These are phyloP conservation scores for Hydroisotoma schaefferi DNA, from an alignment of 2,888 invertebrate species.

Conservation along the genomic window DNA sequence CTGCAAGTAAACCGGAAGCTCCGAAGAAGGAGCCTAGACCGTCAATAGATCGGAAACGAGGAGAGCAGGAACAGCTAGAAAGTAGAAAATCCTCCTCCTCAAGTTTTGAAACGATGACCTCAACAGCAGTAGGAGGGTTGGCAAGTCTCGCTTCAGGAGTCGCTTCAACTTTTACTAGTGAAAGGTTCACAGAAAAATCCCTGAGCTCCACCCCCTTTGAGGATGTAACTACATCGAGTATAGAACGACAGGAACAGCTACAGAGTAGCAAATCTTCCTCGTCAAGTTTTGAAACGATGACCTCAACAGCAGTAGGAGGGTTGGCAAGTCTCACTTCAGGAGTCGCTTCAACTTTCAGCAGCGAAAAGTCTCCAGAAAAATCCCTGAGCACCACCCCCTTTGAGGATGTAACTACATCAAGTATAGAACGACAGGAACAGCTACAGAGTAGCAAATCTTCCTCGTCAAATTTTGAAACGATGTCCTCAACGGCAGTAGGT, in stretches of 20 bases:
- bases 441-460: too few species aligned
- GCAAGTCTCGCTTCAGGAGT: conserved; percentile 1
- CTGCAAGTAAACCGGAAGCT: too few species aligned
- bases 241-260: too few species aligned
- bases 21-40: too few species aligned
- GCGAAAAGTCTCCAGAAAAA: neutral
- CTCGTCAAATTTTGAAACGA: conserved; percentile 2
- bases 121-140: conserved; percentile 1
- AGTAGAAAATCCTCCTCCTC: too few species aligned
- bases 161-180: neutral
- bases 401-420: too few species aligned
- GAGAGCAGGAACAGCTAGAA: too few species aligned
- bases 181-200: neutral
- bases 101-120: conserved; percentile 6
- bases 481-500: neutral
- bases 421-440: too few species aligned
- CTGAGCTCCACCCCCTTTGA: neutral
- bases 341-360: neutral
- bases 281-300: conserved; percentile 8
- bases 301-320: conserved; percentile 1
- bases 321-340: conserved; percentile 2
- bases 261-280: too few species aligned
- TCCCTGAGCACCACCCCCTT: neutral
- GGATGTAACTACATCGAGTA: too few species aligned
- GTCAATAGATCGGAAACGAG: too few species aligned